phyloP scores from a whole-genome alignment of 2,888 invertebrate genomes.

The Thumatha senex region DNA sequence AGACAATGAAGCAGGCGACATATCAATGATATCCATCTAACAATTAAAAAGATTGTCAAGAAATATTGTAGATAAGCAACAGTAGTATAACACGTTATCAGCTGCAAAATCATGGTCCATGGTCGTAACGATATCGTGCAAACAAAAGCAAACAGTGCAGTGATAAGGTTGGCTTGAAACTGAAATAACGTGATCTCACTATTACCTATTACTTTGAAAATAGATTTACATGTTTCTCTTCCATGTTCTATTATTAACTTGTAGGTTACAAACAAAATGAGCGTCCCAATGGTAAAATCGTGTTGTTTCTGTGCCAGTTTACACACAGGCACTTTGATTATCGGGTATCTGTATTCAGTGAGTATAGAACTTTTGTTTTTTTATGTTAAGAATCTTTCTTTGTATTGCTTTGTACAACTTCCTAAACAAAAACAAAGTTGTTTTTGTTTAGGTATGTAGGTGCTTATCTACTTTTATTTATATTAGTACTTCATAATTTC shows the following conservation, averaged over 20 bases:
- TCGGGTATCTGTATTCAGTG: slow-evolving; percentile 70
- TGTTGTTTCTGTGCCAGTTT: slow-evolving; percentile 67
- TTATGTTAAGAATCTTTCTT: background rate
- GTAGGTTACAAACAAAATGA: slow-evolving; percentile 44
- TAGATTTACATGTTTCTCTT: slow-evolving; percentile 6
- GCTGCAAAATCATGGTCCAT: slow-evolving; percentile 37
- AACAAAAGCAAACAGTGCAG: slow-evolving; percentile 21
- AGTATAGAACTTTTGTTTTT: slow-evolving; percentile 32
- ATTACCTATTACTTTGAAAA: slow-evolving; percentile 4
- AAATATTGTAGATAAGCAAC: slow-evolving; percentile 4
- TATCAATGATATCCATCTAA: no score
- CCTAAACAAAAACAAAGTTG: background rate
- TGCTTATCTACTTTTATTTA: no score
- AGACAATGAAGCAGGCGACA: no score
- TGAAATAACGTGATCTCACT: slow-evolving; percentile 25
- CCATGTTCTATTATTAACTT: slow-evolving; percentile 29
- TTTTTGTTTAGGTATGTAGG: background rate
- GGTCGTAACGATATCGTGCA: slow-evolving; percentile 22
- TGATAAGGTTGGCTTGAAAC: slow-evolving; percentile 30
- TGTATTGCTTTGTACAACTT: no score
- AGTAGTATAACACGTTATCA: slow-evolving; percentile 25
- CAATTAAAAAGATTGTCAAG: background rate
- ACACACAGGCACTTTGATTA: slow-evolving; percentile 69
- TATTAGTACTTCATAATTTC: background rate
- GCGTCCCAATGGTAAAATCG: slow-evolving; percentile 69